phyloP scores from a whole-genome alignment of 1,140 invertebrate genomes.

The Gryllus bimaculatus region DNA sequence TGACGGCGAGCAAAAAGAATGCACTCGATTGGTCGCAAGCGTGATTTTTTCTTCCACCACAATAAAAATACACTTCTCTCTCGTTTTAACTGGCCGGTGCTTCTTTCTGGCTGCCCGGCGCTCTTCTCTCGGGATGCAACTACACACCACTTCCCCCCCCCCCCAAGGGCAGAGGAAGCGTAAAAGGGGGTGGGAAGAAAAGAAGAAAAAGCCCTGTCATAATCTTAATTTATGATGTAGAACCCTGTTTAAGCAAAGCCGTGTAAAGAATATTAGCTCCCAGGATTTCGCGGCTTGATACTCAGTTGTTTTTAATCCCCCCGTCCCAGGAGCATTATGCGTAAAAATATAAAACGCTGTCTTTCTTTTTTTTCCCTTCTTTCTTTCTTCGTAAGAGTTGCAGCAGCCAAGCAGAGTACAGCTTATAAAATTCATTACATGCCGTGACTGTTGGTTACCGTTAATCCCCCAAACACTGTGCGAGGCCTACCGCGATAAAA shows the following conservation, averaged over 20 bases:
- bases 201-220: not conserved
- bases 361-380: not conserved
- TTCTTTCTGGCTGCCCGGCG: not conserved
- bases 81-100: not conserved
- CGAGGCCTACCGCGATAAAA: not conserved
- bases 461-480: not conserved
- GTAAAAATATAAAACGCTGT: constrained; percentile 2
- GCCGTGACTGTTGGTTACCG: not conserved
- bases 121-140: not conserved
- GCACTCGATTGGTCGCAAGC: not conserved
- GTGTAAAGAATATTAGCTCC: not conserved
- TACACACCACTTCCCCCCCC: not conserved
- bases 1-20: not conserved
- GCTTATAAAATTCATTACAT: constrained; percentile 1
- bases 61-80: not conserved
- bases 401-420: not conserved
- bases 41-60: not conserved
- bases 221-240: constrained; percentile 6
- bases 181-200: not conserved
- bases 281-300: not conserved
- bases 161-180: not conserved
- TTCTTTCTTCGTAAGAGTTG: not conserved
- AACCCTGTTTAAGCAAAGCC: not conserved
- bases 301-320: constrained; percentile 1
- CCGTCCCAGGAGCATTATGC: not conserved